Conservation (phyloP, 2,797 vertebrate genomes). For the Ispidina picta region DNA sequence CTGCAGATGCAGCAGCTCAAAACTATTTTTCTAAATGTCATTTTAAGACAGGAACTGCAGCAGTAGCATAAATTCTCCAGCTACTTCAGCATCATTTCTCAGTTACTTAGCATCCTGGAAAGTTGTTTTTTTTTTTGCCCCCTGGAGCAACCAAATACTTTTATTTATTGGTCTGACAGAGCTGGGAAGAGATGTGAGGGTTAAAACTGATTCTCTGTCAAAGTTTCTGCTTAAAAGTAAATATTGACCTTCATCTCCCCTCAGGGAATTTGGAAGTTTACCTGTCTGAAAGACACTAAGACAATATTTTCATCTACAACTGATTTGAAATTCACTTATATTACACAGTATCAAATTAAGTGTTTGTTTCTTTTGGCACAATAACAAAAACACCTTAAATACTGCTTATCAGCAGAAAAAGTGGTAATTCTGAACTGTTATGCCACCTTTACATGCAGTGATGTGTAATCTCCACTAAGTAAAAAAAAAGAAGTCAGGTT, state of each 20-base stretch:
- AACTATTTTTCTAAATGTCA: slow-evolving; percentile 28
- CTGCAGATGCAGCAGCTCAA: slow-evolving; percentile 44
- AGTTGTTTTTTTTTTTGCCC: neutral
- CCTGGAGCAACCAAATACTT: neutral
- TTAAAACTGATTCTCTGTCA: neutral
- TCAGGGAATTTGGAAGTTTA: neutral
- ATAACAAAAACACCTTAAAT: neutral
- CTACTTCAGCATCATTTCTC: slow-evolving; percentile 16
- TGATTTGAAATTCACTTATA: neutral
- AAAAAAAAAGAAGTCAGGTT: neutral
- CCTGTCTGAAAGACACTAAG: neutral
- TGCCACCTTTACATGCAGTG: neutral
- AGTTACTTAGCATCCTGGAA: neutral
- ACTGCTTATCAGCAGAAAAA: neutral
- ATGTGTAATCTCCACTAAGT: neutral
- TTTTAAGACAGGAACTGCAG: slow-evolving; percentile 43
- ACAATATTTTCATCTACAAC: neutral
- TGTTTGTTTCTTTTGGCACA: neutral
- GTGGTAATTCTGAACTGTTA: neutral
- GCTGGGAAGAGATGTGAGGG: neutral
- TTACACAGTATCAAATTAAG: neutral
- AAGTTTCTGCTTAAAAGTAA: neutral
- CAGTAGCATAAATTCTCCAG: neutral
- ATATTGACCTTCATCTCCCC: neutral
- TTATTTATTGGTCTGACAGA: neutral